Percentiles rank a stretch among this genome's conserved stretches.
These are phyloP conservation scores for Hippoglossus stenolepis DNA, from an alignment of 2,113 vertebrate genomes.

Conservation along the genomic window DNA sequence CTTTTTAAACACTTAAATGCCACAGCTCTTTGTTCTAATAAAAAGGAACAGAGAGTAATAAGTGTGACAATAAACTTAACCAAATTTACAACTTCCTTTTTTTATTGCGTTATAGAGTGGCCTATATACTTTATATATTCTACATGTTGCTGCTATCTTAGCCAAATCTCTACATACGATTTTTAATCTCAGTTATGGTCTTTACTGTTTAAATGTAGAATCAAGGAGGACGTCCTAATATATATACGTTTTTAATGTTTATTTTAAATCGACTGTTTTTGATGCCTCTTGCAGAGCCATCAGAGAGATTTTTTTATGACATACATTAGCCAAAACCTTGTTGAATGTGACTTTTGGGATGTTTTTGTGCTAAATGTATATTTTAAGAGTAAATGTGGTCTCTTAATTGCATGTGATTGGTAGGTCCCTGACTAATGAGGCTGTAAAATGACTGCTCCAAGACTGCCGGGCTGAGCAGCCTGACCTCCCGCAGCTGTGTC, in stretches of 20 bases:
- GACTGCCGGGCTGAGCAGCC: conserved; percentile 32
- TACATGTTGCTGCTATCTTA: not conserved
- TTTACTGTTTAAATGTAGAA: not conserved
- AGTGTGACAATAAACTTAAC: not conserved
- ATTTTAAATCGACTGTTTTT: not conserved
- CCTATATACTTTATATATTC: not conserved
- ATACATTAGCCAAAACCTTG: not conserved
- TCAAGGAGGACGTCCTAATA: not conserved
- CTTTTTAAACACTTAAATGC: not conserved
- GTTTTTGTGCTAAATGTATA: not conserved
- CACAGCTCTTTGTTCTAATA: not conserved
- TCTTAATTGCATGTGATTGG: conserved; percentile 2
- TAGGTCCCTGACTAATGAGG: conserved; percentile 29
- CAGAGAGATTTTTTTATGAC: too few relatives aligned
- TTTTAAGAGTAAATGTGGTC: not conserved
- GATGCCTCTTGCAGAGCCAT: not conserved
- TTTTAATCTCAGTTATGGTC: not conserved
- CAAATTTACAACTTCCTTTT: not conserved
- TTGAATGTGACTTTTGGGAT: not conserved
- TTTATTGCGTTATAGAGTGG: not conserved
- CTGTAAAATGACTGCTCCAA: conserved; percentile 46
- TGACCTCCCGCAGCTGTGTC: conserved; percentile 21
- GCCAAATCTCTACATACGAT: too few relatives aligned
- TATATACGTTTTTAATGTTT: not conserved
- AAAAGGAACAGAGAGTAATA: too few relatives aligned